phyloP scores from a whole-genome alignment of 2,797 vertebrate species.

The Gallirallus australis region DNA sequence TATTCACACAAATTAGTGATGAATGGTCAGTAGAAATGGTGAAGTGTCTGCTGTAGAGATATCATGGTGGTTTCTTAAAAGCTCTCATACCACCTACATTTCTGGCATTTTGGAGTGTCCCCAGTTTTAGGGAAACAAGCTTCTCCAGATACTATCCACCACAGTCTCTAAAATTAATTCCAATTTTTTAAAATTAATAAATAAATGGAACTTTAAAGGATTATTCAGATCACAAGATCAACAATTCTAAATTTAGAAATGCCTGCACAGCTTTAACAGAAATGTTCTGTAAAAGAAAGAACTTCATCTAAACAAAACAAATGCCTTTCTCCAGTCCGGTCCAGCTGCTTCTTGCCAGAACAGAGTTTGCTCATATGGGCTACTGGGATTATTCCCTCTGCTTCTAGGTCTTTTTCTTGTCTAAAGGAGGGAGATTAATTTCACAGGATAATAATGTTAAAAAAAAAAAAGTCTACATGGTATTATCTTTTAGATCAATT shows the following conservation, averaged over 20 bases:
- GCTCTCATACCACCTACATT: neutral
- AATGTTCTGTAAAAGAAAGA: neutral
- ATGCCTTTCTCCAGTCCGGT: neutral
- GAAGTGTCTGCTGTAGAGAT: neutral
- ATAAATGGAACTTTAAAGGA: neutral
- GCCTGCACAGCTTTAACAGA: neutral
- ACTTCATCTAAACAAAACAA: neutral
- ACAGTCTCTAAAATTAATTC: neutral
- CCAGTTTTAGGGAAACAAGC: neutral
- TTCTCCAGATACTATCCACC: neutral
- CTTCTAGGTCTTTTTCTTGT: neutral
- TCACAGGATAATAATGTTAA: neutral
- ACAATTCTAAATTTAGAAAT: neutral
- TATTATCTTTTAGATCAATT: neutral
- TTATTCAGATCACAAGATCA: neutral
- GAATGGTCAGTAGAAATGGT: neutral
- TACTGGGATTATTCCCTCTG: neutral
- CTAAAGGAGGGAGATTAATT: neutral
- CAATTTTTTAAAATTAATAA: neutral
- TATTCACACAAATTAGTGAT: neutral
- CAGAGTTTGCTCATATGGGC: neutral
- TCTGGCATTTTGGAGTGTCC: neutral
- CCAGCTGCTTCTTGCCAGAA: neutral
- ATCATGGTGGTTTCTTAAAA: neutral
- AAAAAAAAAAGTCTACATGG: neutral